Base-by-base conservation (phyloP, 2,888 invertebrate genomes). In the Saturnia pavonia region DNA sequence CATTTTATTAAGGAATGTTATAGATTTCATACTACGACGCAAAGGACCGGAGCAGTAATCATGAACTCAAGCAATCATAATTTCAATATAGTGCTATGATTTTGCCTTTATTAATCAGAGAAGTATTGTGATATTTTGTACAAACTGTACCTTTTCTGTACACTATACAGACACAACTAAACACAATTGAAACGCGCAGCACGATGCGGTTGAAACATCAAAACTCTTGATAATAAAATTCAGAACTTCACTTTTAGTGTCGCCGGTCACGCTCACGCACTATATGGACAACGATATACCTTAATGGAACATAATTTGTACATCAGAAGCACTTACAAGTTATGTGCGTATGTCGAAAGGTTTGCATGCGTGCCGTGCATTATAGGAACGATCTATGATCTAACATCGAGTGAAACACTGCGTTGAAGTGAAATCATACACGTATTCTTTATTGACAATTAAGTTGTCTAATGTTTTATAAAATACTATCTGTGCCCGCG, bases 321-420 rank as follows among this genome's bases (percentile, higher is more conserved):
- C 25, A 27, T 27, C 57, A 27, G 22, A 22, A 12, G 54, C 54
- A 54, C 22, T 54, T 22, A 54, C 54, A 14, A 60, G 57, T 60
- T 60, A 60, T 27, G 57, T 60, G 57, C 57, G 57, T 60, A 19
- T 19, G 40, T 65, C 40, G 65, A 65, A 65, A 65, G 34, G 40
- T n/a, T 65, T n/a, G 40, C 65, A 65, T 65, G 65, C 65, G 65
- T 65, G 65, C 34, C 65, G 40, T n/a, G 7, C 40, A 40, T 60
- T 60, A 60, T 40, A 34, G 19, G 65, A 40, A 40, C 40, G 19
- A 65, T 65, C n/a, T 40, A 65, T 65, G 40, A 65, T 40, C 19
- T 40, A 65, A 40, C 34, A 40, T 65, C 40, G 40, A 65, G 40
- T 65, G 63, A 65, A 65, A 65, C 7, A 65, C 65, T 65, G 19